phyloP scores from a whole-genome alignment of 37 sponge, comb jelly and placozoan genomes.

The Crambe crambe region DNA sequence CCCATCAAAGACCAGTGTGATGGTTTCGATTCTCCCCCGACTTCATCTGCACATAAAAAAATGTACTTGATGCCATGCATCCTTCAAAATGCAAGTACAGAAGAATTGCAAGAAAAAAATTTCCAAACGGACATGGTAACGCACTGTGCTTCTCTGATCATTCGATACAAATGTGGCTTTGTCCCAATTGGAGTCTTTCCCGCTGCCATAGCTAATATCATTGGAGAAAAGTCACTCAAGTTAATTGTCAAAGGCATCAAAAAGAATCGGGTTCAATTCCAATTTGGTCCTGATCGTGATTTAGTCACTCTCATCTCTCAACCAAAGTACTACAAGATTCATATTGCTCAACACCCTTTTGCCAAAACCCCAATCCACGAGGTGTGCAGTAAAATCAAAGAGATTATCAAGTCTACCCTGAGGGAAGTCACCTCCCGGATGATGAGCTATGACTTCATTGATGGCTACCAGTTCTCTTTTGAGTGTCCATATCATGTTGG shows the following conservation, averaged over 20 bases:
- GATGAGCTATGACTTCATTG: neutral
- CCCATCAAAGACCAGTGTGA: neutral
- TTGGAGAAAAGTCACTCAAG: neutral
- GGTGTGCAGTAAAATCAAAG: neutral
- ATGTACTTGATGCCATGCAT: neutral
- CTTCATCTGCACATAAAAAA: neutral
- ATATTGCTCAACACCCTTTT: neutral
- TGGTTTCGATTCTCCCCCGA: no score
- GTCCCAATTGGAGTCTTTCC: constrained; percentile 8
- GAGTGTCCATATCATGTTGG: constrained; percentile 2
- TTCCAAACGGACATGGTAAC: neutral
- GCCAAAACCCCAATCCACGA: neutral
- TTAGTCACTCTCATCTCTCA: constrained; percentile 7
- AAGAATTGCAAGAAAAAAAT: neutral
- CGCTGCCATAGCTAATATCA: neutral
- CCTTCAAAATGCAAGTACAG: neutral
- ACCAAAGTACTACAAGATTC: neutral
- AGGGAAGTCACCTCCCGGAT: neutral
- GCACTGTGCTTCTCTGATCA: neutral
- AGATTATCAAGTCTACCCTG: neutral
- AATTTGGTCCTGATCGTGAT: neutral
- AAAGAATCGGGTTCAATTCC: neutral
- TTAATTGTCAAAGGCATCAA: neutral
- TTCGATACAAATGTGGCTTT: no score
- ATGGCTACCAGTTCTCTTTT: neutral